These are phyloP conservation scores for Drosophila neutralis DNA, from an alignment of 2,888 invertebrate genomes.

Conservation along the genomic window DNA sequence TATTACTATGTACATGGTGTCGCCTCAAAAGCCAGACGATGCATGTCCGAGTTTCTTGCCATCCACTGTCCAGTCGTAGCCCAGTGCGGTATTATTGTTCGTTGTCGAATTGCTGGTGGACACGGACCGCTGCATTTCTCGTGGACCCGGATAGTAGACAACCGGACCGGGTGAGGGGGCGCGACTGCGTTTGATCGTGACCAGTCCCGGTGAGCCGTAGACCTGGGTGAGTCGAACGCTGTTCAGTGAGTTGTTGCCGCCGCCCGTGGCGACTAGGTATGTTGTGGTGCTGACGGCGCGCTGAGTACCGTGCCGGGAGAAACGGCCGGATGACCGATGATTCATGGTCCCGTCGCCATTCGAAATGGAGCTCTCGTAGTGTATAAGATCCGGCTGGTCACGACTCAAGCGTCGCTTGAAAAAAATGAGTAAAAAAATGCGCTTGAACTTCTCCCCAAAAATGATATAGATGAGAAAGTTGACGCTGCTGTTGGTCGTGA, in stretches of 20 bases:
- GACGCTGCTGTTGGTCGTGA: constrained; percentile 98
- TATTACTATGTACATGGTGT: constrained; percentile 25
- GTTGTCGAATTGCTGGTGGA: constrained; percentile 76
- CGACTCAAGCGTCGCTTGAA: constrained; percentile 88
- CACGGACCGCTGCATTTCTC: constrained; percentile 81
- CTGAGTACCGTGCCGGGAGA: constrained; percentile 86
- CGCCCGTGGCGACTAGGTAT: constrained; percentile 70
- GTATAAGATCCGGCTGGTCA: constrained; percentile 90
- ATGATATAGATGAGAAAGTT: constrained; percentile 99
- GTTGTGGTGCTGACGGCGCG: constrained; percentile 84
- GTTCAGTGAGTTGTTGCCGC: constrained; percentile 68
- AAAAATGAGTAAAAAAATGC: constrained; percentile 92
- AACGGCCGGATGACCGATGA: constrained; percentile 86
- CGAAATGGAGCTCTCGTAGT: constrained; percentile 93
- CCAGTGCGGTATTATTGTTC: constrained; percentile 82
- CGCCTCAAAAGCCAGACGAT: constrained; percentile 83
- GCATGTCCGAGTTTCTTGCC: constrained; percentile 83
- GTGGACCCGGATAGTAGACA: constrained; percentile 85
- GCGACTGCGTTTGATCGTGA: constrained; percentile 83
- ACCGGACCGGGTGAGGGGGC: constrained; percentile 85
- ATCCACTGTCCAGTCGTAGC: constrained; percentile 82
- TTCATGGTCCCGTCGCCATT: constrained; percentile 89
- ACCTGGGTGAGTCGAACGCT: constrained; percentile 82
- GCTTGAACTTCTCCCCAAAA: constrained; percentile 98
- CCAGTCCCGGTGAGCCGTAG: constrained; percentile 75